phyloP scores from a whole-genome alignment of 1,140 invertebrate genomes.

The Procambarus virginalis region DNA sequence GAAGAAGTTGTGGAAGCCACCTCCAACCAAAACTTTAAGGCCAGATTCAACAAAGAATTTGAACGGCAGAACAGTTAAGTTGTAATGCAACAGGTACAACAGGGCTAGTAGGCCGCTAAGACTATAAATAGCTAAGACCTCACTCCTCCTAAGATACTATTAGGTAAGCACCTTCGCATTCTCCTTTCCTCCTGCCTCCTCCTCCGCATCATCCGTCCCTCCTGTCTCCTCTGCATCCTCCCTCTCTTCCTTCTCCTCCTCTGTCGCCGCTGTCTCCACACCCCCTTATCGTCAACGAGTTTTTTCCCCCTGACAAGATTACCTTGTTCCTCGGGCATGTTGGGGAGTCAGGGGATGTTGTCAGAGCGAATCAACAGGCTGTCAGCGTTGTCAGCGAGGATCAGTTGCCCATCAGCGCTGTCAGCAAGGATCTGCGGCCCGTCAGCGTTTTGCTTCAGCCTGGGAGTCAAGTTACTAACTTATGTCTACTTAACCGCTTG shows the following conservation, averaged over 20 bases:
- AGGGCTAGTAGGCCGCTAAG: no score
- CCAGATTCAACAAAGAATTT: no score
- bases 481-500: background rate
- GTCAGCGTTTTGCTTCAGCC: background rate
- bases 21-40: no score
- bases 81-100: no score
- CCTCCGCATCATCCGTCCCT: background rate
- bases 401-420: no score
- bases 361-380: background rate
- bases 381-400: no score
- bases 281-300: background rate
- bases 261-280: background rate
- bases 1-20: no score
- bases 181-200: background rate
- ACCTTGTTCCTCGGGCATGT: background rate
- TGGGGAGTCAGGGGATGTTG: background rate
- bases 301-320: background rate
- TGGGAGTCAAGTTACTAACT: background rate
- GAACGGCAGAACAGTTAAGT: no score
- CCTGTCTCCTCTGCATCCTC: background rate
- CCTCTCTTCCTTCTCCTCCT: background rate
- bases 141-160: no score
- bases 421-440: background rate
- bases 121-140: no score
- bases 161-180: background rate